Evolutionary conservation across 92 coral and sea anemone species (phyloP), one percentile per base, ranked within the genome.

Genomic region (Montipora capitata): DNA sequence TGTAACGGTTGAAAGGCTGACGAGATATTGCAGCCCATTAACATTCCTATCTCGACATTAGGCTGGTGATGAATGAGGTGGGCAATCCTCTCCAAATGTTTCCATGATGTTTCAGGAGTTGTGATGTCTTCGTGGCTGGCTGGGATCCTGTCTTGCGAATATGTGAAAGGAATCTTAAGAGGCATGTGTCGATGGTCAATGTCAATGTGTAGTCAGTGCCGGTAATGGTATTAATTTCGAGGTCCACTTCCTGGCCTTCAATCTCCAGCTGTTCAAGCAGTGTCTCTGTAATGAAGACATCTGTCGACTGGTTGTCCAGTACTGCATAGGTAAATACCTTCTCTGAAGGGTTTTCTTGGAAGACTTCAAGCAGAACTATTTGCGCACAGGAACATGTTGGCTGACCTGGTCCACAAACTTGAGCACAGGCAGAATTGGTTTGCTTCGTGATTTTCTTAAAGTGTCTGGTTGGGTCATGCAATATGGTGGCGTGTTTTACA

Each of bases 281-380:
- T 10, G 94, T 54, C 27, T 87, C 78, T 67, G 94, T 81, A 15
- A 91, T 54, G 58, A 94, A 88, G n/a, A 94, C 93, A 45, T 91
- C 93, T 3, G 94, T 87, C 0, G 96, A 91, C 77, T 94, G 96
- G 85, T 91, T 91, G 58, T 94, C 91, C 41, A 85, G 82, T 10
- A 88, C 91, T 65, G 94, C 93, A 63, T 88, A 88, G 10, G 94
- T 88, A 3, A 65, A 78, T 20, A 91, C 63, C 62, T 84, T 84
- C 5, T 10, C 82, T 40, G 81, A 49, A 12, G 93, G 91, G 57
- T 76, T 10, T 38, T 82, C 74, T 66, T 83, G 93, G 51, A 89
- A 75, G 13, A 92, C 96, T 79, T 92, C 88, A 10, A 92, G 83
- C 14, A 84, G 92, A 38, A 90, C 96, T 45, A 90, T 90, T 57